These are phyloP conservation scores for Willisornis vidua DNA, from an alignment of 2,113 vertebrate species.

Conservation along the genomic window DNA sequence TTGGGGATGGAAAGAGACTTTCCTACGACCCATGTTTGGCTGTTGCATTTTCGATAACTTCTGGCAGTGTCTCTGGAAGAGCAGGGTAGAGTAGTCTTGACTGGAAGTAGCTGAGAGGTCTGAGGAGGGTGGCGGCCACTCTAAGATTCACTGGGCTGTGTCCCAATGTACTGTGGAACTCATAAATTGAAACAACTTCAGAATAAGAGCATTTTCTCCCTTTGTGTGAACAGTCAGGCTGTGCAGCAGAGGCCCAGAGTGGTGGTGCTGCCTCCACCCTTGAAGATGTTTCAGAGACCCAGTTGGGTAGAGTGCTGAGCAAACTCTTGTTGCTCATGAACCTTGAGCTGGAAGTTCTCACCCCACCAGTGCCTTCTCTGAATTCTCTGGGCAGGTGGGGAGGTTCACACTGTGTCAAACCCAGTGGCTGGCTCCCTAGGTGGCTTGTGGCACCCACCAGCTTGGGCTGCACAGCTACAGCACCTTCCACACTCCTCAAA, in stretches of 20 bases:
- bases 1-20: background rate
- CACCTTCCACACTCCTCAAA: background rate
- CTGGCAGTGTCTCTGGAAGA: background rate
- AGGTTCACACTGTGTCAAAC: rapidly evolving
- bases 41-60: background rate
- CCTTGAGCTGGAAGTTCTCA: background rate
- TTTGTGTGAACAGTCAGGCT: background rate
- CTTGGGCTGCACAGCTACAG: too few species aligned
- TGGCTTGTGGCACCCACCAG: background rate
- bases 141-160: background rate
- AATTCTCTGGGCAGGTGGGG: background rate
- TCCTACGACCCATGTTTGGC: rapidly evolving
- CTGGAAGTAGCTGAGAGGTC: background rate
- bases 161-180: rapidly evolving
- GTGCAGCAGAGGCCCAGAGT: background rate
- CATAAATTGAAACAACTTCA: background rate
- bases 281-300: background rate
- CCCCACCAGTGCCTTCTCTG: background rate
- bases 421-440: background rate
- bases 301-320: rapidly evolving
- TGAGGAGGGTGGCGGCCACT: background rate
- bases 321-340: background rate
- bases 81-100: background rate
- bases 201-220: background rate
- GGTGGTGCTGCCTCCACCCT: background rate